Evolutionary conservation across 2,797 vertebrate species (phyloP), one percentile per base, ranked within the genome.

Genomic region (Pseudotriccus pelzelni): DNA sequence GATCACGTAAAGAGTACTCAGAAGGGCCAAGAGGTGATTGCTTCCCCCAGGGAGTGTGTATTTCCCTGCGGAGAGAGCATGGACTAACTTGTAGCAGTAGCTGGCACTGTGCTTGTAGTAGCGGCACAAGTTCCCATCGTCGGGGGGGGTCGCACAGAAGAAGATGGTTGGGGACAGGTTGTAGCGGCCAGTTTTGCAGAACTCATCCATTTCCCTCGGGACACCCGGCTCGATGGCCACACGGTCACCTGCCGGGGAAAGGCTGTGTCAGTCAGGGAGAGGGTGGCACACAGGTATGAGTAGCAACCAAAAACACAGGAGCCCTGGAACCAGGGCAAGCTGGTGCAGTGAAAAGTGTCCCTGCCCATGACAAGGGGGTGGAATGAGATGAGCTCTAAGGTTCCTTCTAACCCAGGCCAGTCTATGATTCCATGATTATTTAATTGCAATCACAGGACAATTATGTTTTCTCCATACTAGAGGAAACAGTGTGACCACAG

Each of bases 41-140:
- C 81, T 69, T 23, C 27, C 59, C 16, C 49, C 22, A 2, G 24
- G 47, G 52, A 47, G 27, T 5, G 8, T 1, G 1, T 5, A 43
- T 34, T 52, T 66, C 53, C 20, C 27, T 5, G n/a, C 14, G 30
- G n/a, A 27, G 63, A 6, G 8, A 30, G 24, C 70, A 59, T 2
- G 4, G 32, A 98, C 98, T 98, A 60, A 99, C 99, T 99, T 99
- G 98, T 99, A 99, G 93, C 99, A 99, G 98, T 99, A 99, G 98
- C 96, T 98, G 60, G 99, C 99, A 6, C 83, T 98, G 97, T 99
- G 99, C 50, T 97, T 99, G 98, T 99, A 99, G 97, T 98, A 99
- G 89, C 98, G 97, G 93, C 99, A 99, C 50, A 99, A 94, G 93
- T 99, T 99, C 24, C 99, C 99, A 18, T 99, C 98, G 4, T 99